Conservation (phyloP, 2,888 invertebrate genomes). For the Tachina lurida region DNA sequence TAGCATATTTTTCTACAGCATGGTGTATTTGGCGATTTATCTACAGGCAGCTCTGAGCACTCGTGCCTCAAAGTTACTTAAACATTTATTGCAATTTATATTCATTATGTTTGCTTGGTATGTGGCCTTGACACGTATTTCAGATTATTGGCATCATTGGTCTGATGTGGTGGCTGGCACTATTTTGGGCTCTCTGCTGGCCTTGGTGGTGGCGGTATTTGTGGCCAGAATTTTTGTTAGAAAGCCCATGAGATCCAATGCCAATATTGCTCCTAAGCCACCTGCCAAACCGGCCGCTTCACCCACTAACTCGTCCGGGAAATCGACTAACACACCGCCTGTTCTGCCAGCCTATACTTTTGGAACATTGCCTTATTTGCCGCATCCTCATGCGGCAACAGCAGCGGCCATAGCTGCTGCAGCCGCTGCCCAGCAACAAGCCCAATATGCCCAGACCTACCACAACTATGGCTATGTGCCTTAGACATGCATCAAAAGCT, state of each 20-base stretch:
- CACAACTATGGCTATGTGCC: constrained; percentile 80
- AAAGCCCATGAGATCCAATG: constrained; percentile 30
- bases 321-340: constrained; percentile 72
- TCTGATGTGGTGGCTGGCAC: constrained; percentile 78
- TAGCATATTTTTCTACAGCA: constrained; percentile 92
- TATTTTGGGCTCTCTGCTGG: constrained; percentile 75
- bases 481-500: constrained; percentile 60
- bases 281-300: constrained; percentile 65
- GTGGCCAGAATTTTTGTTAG: constrained; percentile 77
- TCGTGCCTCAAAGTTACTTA: constrained; percentile 90
- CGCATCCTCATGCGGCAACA: constrained; percentile 73
- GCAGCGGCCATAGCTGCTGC: constrained; percentile 74
- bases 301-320: constrained; percentile 57
- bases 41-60: constrained; percentile 93
- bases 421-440: constrained; percentile 72
- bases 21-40: constrained; percentile 93
- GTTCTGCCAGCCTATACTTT: constrained; percentile 79
- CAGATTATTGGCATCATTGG: constrained; percentile 80
- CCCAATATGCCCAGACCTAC: constrained; percentile 79
- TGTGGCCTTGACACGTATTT: constrained; percentile 77
- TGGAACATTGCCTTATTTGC: constrained; percentile 78
- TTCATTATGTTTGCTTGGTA: constrained; percentile 80
- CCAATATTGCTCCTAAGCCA: constrained; percentile 59
- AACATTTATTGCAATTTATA: constrained; percentile 89
- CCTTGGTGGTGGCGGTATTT: constrained; percentile 75